Percentiles rank a stretch among this genome's conserved stretches.
Conservation (phyloP, 2,888 invertebrate genomes). For the Suillia variegata region DNA sequence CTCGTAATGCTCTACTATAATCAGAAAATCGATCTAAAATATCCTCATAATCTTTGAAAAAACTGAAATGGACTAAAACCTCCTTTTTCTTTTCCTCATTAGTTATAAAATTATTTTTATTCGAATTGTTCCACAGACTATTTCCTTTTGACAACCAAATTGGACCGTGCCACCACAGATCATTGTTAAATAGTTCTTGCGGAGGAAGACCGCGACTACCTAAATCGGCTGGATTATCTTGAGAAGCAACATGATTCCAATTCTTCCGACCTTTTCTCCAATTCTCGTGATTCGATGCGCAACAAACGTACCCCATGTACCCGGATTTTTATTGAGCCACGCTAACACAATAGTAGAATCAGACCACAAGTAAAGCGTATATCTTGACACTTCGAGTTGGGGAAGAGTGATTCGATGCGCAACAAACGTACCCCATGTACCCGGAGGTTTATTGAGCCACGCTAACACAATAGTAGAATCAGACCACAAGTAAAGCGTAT, state of each 20-base stretch:
- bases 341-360: slow-evolving; percentile 9
- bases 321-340: slow-evolving; percentile 10
- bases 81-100: neutral
- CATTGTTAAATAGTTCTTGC: neutral
- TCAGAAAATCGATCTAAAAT: neutral
- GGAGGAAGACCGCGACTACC: neutral
- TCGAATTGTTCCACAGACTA: neutral
- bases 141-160: neutral
- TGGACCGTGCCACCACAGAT: slow-evolving; percentile 6
- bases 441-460: slow-evolving; percentile 11
- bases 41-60: neutral
- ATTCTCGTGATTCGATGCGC: slow-evolving; percentile 5
- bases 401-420: slow-evolving; percentile 1
- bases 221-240: slow-evolving; percentile 1
- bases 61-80: neutral
- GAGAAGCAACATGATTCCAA: neutral
- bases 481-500: neutral
- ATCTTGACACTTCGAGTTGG: neutral
- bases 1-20: neutral
- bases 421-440: slow-evolving; percentile 12
- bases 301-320: slow-evolving; percentile 12
- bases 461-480: slow-evolving; percentile 9
- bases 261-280: neutral
- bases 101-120: neutral
- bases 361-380: neutral